A percentile compares a stretch with the other conserved stretches of the same genome.
Evolutionary conservation across 2,113 vertebrate genomes (phyloP).

Genomic region (Spheniscus mendiculus): DNA sequence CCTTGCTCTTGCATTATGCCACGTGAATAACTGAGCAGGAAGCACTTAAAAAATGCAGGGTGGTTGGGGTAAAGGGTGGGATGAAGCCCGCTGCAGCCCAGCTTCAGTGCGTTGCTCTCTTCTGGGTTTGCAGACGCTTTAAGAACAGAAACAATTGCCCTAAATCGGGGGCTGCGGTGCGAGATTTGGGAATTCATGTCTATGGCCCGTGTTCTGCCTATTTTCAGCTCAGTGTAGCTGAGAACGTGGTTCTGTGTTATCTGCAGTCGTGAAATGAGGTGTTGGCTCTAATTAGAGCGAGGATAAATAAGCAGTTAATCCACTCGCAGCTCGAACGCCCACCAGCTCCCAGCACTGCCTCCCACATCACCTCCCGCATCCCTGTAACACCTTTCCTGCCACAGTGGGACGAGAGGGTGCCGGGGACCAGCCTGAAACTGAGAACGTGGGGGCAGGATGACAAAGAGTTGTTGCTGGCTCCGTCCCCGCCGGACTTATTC

Average conservation of each 20-base stretch:
- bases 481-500: neutral
- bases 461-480: neutral
- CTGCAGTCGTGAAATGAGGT: neutral
- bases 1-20: accelerated
- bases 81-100: accelerated
- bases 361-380: neutral
- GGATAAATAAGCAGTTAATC: neutral
- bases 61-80: neutral
- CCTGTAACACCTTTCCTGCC: neutral
- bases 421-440: neutral
- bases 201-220: neutral
- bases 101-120: neutral
- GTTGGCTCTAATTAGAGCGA: neutral
- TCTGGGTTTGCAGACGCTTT: neutral
- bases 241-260: neutral
- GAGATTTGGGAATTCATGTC: neutral
- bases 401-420: neutral
- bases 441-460: neutral
- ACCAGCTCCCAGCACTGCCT: neutral
- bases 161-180: neutral
- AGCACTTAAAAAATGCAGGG: neutral
- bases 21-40: neutral
- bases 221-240: neutral
- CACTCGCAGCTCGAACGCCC: neutral
- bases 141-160: neutral